Base-by-base conservation (phyloP, 53 echinoderm and acorn worm species). In the Mesocentrotus franciscanus region DNA sequence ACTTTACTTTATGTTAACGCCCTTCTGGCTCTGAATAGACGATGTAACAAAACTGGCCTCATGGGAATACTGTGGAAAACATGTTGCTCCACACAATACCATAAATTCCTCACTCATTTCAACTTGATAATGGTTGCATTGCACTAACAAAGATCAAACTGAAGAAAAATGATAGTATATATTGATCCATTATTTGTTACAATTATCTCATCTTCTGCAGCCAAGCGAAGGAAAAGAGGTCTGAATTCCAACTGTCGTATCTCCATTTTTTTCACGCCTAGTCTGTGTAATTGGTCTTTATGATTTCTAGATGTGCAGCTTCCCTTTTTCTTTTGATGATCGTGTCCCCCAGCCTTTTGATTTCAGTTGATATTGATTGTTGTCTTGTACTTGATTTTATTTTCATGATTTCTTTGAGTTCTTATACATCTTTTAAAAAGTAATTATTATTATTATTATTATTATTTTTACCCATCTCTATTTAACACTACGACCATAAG, bases 171-270 rank as follows among this genome's bases (percentile, higher is more conserved):
- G 8, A 87, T 87, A 58, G 27, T 58, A 58, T 58, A 58, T 18
- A 5, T 58, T 87, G 87, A 87, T 87, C 26, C 87, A 87, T 57
- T 58, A 27, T 87, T 57, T 58, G 57, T 84, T 58, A 20, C 71
- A 14, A 84, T 94, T 95, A 17, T 91, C 66, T 34, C 85, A 95
- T 60, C 89, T 78, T 49, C 91, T 61, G 93, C 93, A 96, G 90
- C 96, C 64, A 85, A 84, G 60, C 81, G 97, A 56, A 96, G 95
- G 93, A 95, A 93, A 92, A 90, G 97, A 97, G 95, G 97, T 96
- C 79, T 93, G 95, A 93, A 93, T 90, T 96, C 90, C 90, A 97
- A 81, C 92, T 95, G 95, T 95, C 61, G 96, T 90, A 91, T 71
- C 26, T 92, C 95, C 35, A 84, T 85, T 17, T 90, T 84, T 93